Percentiles rank a stretch among this genome's conserved stretches.
Conservation (phyloP, 2,888 invertebrate species). For the Colletes collaris region DNA sequence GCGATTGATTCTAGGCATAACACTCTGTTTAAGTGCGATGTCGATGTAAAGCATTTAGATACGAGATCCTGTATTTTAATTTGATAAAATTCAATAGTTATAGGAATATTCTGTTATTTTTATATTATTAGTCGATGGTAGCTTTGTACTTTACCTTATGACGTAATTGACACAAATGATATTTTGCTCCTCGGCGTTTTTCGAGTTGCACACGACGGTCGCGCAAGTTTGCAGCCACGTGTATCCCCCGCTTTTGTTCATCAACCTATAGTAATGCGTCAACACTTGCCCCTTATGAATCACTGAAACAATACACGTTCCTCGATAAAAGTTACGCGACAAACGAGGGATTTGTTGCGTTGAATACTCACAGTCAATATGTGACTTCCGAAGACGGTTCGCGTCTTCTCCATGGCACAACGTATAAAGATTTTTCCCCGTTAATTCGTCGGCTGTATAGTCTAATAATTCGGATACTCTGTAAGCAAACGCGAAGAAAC, state of each 20-base stretch:
- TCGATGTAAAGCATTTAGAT: too few species aligned
- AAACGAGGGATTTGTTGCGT: too few species aligned
- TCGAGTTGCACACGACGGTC: conserved; percentile 97
- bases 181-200: conserved; percentile 98
- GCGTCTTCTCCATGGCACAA: conserved; percentile 98
- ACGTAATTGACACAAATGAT: conserved; percentile 99
- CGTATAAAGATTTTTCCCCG: conserved; percentile 96
- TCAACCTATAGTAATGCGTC: conserved; percentile 97
- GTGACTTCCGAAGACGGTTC: conserved; percentile 95
- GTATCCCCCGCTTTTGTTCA: conserved; percentile 98
- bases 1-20: too few species aligned
- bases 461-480: conserved; percentile 97
- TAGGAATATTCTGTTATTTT: not conserved
- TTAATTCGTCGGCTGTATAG: conserved; percentile 96
- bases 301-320: conserved; percentile 85
- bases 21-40: too few species aligned
- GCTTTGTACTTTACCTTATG: conserved; percentile 88
- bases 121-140: too few species aligned
- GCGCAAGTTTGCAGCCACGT: conserved; percentile 99
- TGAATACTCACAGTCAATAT: conserved; percentile 94
- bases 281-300: conserved; percentile 98
- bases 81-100: too few species aligned
- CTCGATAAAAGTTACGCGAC: not conserved
- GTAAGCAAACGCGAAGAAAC: conserved; percentile 58
- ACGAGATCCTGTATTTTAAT: too few species aligned